These are phyloP conservation scores for Hipposideros larvatus DNA, from an alignment of 2,797 vertebrate species.

Conservation along the genomic window DNA sequence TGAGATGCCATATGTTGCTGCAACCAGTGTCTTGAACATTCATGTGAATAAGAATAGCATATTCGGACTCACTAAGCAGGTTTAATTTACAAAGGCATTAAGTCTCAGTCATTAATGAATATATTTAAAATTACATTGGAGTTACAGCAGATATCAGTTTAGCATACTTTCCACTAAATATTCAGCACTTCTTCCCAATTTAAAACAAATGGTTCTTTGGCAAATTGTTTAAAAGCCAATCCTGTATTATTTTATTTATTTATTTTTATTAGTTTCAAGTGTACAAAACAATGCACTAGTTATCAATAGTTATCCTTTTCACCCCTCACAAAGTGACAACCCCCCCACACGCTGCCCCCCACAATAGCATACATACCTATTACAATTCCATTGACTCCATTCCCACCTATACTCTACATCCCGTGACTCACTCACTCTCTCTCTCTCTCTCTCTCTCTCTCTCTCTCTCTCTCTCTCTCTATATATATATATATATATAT, in stretches of 20 bases:
- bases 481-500: too few relatives aligned
- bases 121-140: constrained; percentile 68
- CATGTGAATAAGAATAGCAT: constrained; percentile 69
- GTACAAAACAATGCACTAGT: too few relatives aligned
- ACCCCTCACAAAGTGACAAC: too few relatives aligned
- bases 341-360: too few relatives aligned
- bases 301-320: too few relatives aligned
- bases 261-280: too few relatives aligned
- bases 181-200: constrained; percentile 62
- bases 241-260: background rate
- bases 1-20: constrained; percentile 69
- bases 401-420: too few relatives aligned
- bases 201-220: constrained; percentile 60
- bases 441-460: too few relatives aligned
- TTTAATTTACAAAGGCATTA: constrained; percentile 74
- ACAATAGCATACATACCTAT: too few relatives aligned
- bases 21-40: constrained; percentile 65
- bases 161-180: constrained; percentile 74
- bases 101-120: constrained; percentile 76
- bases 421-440: too few relatives aligned
- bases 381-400: too few relatives aligned
- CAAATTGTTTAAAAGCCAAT: constrained; percentile 66
- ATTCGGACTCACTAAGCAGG: constrained; percentile 65
- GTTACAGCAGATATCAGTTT: constrained; percentile 77
- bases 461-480: too few relatives aligned